Base-by-base conservation (phyloP, 2,888 invertebrate genomes). In the Nycteola revayana region DNA sequence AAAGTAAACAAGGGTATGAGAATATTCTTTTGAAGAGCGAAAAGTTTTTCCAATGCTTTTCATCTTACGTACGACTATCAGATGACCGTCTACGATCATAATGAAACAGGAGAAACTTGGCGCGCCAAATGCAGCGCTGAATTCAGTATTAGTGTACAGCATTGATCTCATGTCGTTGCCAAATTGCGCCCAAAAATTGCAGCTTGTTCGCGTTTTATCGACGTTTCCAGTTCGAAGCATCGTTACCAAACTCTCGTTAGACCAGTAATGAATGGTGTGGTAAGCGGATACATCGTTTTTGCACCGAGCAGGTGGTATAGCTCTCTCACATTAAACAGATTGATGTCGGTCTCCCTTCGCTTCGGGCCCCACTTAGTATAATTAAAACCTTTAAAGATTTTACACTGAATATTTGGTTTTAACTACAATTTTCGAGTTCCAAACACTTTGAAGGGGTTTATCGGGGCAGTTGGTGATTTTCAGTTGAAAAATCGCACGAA, bases 341-440 rank as follows among this genome's bases (percentile, higher is more conserved):
- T 83, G 82, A 81, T 74, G 75, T 64, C 57, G 63, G 56, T 45
- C 44, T 50, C 58, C 51, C 51, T 46, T 53, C 61, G 47, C 46
- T 45, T 42, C 49, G 52, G 60, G 46, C 43, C 49, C 65, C 81
- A 85, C 85, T 86, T 77, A 79, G 64, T 66, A 70, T 83, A 83
- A 86, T 86, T 86, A 86, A 84, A 69, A 78, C 75, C 76, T 76
- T 77, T 74, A 75, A 77, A 79, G 73, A 78, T 78, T 67, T 70
- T 71, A 67, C 72, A 61, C 56, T 52, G 67, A 66, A 56, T 37
- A 66, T 68, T 68, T 61, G 60, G 67, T 66, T 62, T 68, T 53
- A 43, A 50, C 59, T 65, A 43, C 65, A 55, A 60, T 62, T 66
- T 66, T 68, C 61, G 57, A 32, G 50, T 49, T 60, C 36, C 59